Percentiles rank a stretch among this genome's conserved stretches.
Conservation (phyloP, 2,797 vertebrate genomes). For the Argya squamiceps region DNA sequence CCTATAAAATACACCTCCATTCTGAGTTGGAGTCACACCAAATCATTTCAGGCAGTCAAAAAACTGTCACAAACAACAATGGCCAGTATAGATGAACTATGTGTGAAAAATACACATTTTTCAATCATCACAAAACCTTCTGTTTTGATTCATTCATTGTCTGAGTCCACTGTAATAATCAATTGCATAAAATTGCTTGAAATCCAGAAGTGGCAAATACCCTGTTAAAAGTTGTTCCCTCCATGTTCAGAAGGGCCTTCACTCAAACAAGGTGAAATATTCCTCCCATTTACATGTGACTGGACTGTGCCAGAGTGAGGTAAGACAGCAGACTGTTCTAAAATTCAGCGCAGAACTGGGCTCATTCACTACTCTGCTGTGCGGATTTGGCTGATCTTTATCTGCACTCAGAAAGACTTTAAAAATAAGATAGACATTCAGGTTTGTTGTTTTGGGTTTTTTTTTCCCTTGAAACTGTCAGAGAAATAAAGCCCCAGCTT, state of each 20-base stretch:
- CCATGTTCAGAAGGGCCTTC: background rate
- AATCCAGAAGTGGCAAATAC: background rate
- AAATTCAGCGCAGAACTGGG: background rate
- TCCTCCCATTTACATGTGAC: background rate
- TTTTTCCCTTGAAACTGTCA: background rate
- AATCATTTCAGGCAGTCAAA: background rate
- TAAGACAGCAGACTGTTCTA: background rate
- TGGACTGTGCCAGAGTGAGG: background rate
- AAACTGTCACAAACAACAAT: background rate
- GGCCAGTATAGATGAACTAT: background rate
- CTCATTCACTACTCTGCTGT: background rate
- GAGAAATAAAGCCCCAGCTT: background rate
- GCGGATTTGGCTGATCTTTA: background rate
- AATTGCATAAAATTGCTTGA: background rate
- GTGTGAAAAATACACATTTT: background rate
- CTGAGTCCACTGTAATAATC: background rate
- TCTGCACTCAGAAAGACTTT: background rate
- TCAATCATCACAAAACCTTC: background rate
- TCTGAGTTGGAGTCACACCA: background rate
- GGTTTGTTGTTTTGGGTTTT: background rate
- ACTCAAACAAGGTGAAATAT: background rate
- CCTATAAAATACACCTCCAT: background rate
- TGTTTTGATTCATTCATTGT: background rate
- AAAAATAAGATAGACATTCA: background rate
- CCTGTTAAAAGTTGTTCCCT: background rate